A percentile compares a stretch with the other conserved stretches of the same genome.
Conservation (phyloP, 2,888 invertebrate species). For the Philopedon plagiatum region DNA sequence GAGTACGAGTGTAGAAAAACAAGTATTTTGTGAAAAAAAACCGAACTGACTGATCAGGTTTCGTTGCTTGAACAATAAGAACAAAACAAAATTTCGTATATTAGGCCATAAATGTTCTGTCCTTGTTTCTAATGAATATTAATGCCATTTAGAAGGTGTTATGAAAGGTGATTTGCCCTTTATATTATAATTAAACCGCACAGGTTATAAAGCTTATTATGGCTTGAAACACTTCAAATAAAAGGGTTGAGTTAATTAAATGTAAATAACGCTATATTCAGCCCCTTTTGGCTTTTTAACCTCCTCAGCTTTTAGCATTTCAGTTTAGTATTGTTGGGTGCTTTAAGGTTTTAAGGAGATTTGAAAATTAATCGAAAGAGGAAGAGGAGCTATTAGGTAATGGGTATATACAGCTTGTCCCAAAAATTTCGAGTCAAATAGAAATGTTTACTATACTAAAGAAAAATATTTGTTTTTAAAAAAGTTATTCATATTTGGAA, state of each 20-base stretch:
- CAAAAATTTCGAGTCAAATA: neutral
- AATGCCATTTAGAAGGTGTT: neutral
- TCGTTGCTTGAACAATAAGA: too few species aligned
- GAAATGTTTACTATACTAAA: too few species aligned
- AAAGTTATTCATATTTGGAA: too few species aligned
- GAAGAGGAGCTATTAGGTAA: neutral
- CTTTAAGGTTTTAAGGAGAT: constrained; percentile 13
- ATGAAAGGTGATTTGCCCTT: neutral
- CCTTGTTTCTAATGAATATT: neutral
- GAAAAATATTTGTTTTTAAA: too few species aligned
- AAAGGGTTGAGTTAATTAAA: constrained; percentile 23
- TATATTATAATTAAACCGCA: constrained; percentile 14
- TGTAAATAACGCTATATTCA: constrained; percentile 30
- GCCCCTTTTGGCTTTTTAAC: constrained; percentile 7
- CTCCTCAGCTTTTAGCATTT: constrained; percentile 2
- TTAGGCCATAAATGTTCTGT: neutral
- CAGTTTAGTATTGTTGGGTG: constrained; percentile 9
- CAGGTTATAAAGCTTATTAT: constrained; percentile 4
- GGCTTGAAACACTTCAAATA: constrained; percentile 17
- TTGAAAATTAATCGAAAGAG: constrained; percentile 5
- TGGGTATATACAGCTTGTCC: neutral
- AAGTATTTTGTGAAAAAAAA: too few species aligned
- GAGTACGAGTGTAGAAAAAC: too few species aligned
- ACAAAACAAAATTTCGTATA: too few species aligned
- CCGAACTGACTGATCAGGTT: too few species aligned